Base-by-base conservation (phyloP, 2,113 vertebrate species). In the Gambusia affinis region DNA sequence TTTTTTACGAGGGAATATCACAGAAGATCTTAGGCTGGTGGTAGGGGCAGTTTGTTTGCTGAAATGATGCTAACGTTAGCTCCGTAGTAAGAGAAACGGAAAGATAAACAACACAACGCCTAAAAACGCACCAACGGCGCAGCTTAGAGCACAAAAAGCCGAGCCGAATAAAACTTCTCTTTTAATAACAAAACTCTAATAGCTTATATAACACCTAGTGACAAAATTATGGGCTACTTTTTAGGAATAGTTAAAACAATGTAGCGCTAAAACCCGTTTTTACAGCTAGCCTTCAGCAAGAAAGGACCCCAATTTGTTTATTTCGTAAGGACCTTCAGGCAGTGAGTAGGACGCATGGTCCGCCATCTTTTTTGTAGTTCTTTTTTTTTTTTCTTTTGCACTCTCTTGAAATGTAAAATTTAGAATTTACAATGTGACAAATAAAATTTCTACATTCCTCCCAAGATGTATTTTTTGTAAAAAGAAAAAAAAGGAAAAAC, bases 241-340 rank as follows among this genome's bases (percentile, higher is more conserved):
- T 67, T 44, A 27, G 4, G 12, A 4, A 12, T 67, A 44, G 12
- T 44, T 67, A 68, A 81, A 89, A 88, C 73, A 88, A 86, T 76
- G 75, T 82, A 67, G 82, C 42, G 83, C 78, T 44, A 54, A 72
- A 64, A 15, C 54, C 31, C 80, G 70, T 64, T 72, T 54, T 72
- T 42, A 39, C 28, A 65, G 80, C 80, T 92, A 91, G 74, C 90
- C 24, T 67, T 33, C 67, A 22, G 67, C 79, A 22, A 84, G 44
- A 64, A 78, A 92, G 92, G 92, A 93, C 90, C 91, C 91, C 87
- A 86, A 89, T 87, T 89, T 93, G 91, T 93, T 93, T 93, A 91
- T 93, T 90, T 91, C 89, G 67, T 30, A 0, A 91, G 89, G 91
- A 91, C 91, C 91, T 87, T 82, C 91, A 92, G 92, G 92, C 92